phyloP scores from a whole-genome alignment of 2,888 invertebrate genomes.

The Opisthograptis luteolata region DNA sequence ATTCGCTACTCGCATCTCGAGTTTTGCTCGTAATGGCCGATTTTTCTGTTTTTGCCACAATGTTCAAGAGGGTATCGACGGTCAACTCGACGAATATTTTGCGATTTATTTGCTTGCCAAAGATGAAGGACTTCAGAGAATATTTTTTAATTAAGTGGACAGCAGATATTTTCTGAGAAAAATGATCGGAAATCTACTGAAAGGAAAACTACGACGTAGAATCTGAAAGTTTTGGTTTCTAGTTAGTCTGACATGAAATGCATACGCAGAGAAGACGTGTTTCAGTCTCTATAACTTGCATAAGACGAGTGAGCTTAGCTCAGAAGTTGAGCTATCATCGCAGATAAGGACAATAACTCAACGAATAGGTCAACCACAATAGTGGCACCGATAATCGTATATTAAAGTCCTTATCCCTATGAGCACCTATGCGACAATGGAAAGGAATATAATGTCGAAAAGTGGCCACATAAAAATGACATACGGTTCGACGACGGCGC shows the following conservation, averaged over 20 bases:
- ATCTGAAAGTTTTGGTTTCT: constrained; percentile 2
- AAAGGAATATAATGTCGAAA: constrained; percentile 82
- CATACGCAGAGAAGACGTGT: background rate
- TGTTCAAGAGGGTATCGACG: constrained; percentile 25
- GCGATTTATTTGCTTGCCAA: background rate
- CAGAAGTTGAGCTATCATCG: constrained; percentile 67
- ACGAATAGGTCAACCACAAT: constrained; percentile 81
- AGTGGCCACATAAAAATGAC: constrained; percentile 84
- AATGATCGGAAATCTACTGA: constrained; percentile 1
- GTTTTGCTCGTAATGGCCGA: constrained; percentile 58
- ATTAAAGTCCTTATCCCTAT: constrained; percentile 82
- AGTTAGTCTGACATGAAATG: background rate
- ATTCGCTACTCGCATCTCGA: constrained; percentile 64
- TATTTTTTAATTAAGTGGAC: background rate
- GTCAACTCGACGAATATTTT: constrained; percentile 15
- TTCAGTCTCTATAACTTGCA: background rate
- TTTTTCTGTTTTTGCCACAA: constrained; percentile 44
- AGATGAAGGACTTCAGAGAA: background rate
- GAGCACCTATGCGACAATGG: constrained; percentile 82
- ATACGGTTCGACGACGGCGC: constrained; percentile 66
- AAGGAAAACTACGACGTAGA: constrained; percentile 2
- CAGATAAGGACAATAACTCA: constrained; percentile 78
- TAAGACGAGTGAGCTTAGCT: constrained; percentile 25
- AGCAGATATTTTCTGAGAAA: background rate
- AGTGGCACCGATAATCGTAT: constrained; percentile 83